These are phyloP conservation scores for Dromiciops gliroides DNA, from an alignment of 2,113 vertebrate species.

Conservation along the genomic window DNA sequence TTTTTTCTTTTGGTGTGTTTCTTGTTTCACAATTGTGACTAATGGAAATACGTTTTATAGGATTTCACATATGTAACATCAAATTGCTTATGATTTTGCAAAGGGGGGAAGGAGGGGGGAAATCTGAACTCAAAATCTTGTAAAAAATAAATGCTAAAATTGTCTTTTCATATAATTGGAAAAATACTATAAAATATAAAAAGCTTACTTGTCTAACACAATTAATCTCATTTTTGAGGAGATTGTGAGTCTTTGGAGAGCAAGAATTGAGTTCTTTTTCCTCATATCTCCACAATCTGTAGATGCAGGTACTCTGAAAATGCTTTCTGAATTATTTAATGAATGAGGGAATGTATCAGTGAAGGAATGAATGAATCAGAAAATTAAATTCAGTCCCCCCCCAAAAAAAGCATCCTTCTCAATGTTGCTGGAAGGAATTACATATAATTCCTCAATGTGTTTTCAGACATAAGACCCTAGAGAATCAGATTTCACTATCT, in stretches of 20 bases:
- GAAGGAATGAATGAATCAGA: background rate
- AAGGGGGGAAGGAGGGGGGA: background rate
- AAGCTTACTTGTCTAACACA: background rate
- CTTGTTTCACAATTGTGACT: background rate
- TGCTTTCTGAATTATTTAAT: background rate
- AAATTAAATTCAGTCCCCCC: background rate
- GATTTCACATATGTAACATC: background rate
- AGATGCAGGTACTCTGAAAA: background rate
- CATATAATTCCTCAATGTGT: background rate
- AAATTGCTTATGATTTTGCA: background rate
- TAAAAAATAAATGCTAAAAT: background rate
- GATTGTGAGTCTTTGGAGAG: background rate
- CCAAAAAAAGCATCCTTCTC: background rate
- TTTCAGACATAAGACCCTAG: background rate
- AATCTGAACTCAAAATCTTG: background rate
- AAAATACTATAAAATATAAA: background rate
- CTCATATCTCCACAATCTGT: background rate
- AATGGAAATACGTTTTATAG: background rate
- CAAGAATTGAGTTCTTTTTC: background rate
- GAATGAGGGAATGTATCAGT: background rate
- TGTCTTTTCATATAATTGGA: background rate
- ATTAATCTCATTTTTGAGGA: background rate
- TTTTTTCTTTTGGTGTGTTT: background rate
- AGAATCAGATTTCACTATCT: background rate
- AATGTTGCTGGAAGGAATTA: background rate